Base-by-base conservation (phyloP, 2,113 vertebrate genomes). In the Pseudolaguvia tuberculata region DNA sequence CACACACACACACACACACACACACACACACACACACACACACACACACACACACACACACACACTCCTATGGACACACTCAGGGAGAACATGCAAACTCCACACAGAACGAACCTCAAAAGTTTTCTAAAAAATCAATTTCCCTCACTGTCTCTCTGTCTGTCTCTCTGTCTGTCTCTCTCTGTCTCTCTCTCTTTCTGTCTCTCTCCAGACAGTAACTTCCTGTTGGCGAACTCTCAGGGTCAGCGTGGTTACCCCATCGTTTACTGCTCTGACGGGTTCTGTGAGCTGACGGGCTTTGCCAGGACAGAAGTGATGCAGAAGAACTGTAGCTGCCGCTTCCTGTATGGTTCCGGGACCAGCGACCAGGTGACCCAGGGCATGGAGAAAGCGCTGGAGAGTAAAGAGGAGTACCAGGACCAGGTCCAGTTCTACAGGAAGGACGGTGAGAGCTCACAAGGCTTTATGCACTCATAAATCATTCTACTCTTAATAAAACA, bases 401-500 rank as follows among this genome's bases (percentile, higher is more conserved):
- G 93, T 76, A 89, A 91, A 56, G 91, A 96, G 83, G 96, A 98
- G 86, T 95, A 93, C 86, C 93, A 95, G 78, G 75, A 93, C 0
- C 94, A 99, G 84, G 92, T 98, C 74, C 94, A 94, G 87, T 95
- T 98, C 89, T 99, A 96, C 88, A 94, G 94, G 84, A 99, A 99
- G 82, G 87, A 92, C 1, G 96, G 96, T 99, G 66, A 76, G 31
- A 21, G 53, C 15, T 6, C 3, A 21, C 42, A 42, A 18, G 18
- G n/a, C n/a, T n/a, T 9, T 25, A 20, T 6, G 31, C 31, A 6
- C 31, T 35, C 31, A n/a, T n/a, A n/a, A n/a, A n/a, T n/a, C n/a
- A n/a, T n/a, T n/a, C n/a, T n/a, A n/a, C n/a, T n/a, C n/a, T n/a
- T n/a, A n/a, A n/a, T 35, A 6, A 35, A 35, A 35, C n/a, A n/a